Base-by-base conservation (phyloP, 2,888 invertebrate species). In the Petrolisthes manimaculis region DNA sequence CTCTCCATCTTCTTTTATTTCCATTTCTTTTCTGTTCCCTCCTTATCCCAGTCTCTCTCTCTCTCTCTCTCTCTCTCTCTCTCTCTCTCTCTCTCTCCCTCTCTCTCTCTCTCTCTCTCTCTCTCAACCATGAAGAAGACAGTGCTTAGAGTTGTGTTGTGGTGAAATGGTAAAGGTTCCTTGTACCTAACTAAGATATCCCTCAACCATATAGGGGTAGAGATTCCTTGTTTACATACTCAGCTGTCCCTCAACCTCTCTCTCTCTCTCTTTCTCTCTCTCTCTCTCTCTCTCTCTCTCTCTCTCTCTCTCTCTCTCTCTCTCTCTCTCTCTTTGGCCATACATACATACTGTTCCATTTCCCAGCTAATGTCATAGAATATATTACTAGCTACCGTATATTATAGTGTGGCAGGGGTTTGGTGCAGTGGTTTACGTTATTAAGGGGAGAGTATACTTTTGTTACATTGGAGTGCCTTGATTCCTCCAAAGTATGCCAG, bases 21-120 rank as follows among this genome's bases (percentile, higher is more conserved):
- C 77, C 37, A 9, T 75, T 24, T 12, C 37, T 51, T 14, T 37
- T 51, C 51, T 37, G 21, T 14, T 5, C 24, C 21, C 9, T 75
- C 18, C 24, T 24, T 21, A n/a, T n/a, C 18, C 21, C 24, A 9
- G 9, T 14, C 21, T 75, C 24, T 75, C 4, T 75, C 18, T 18
- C 67, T 67, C 67, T 67, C 67, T 67, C 67, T 67, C 67, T 67
- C 67, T 67, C 67, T 67, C 67, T 67, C 67, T 67, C 67, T 67
- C 67, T 67, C 75, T 21, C 24, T n/a, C 24, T 75, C 24, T 21
- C 24, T 21, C 77, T 77, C 77, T n/a, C 21, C 1, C 77, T 77
- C 77, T n/a, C 21, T n/a, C 77, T 77, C n/a, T n/a, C 21, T 8
- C 77, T 77, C n/a, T n/a, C 21, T 77, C 77, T 77, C 77, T 77